Base-by-base conservation (phyloP, 1,140 invertebrate species). In the Colletes latitarsis region DNA sequence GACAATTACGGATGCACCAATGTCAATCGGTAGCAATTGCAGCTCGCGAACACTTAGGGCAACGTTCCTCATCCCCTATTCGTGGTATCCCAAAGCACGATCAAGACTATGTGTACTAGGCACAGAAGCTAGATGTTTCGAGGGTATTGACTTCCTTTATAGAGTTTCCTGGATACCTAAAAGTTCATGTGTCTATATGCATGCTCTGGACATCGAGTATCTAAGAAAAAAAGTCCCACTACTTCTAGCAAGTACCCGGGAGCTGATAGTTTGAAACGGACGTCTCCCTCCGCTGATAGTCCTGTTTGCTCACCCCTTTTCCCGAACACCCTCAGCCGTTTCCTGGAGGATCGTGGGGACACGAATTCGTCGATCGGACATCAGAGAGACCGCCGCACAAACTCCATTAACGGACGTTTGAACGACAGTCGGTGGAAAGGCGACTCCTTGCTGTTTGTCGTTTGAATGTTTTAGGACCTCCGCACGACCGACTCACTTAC, bases 321-420 rank as follows among this genome's bases (percentile, higher is more conserved):
- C 21, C 4, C n/a, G 21, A 69, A 17, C 67, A 14, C 19, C 30
- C 55, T 55, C 52, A 41, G 21, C 55, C 70, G 60, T 73, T 79
- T 49, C 58, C 17, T 46, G 41, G 52, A 53, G 68, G 68, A 70
- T 49, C 68, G 30, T 57, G 60, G 77, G 52, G 60, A 77, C 83
- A 82, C 74, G 84, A 83, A 80, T 88, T 82, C 76, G 53, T 63
- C 79, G 83, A 88, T 87, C 88, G 80, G 81, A 93, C 90, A 90
- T 93, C 92, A 93, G 88, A 93, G 89, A 85, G 83, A 89, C 93
- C 93, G 92, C 92, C 93, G 87, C 92, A 92, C 92, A 93, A 93
- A 93, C 93, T 93, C 88, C 82, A 89, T 92, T 93, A 93, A 93
- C 93, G 92, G 91, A 92, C 89, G 77, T 81, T 85, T 82, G 86